Evolutionary conservation across 1,140 invertebrate species (phyloP).

Genomic region (Zaprionus ornatus): DNA sequence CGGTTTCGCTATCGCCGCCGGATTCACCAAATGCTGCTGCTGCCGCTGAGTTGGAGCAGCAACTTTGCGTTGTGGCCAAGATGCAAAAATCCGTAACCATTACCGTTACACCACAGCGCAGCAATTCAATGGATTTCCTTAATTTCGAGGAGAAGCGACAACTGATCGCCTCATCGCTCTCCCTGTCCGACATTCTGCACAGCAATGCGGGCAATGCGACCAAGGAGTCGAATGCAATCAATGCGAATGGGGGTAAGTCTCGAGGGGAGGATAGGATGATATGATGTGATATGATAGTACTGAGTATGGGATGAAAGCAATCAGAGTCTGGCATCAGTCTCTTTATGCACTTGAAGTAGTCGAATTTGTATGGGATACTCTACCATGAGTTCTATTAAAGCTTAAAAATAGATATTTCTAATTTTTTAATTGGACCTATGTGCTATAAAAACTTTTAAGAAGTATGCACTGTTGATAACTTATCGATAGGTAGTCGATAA

Average conservation of each 20-base stretch:
- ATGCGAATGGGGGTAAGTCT: constrained; percentile 65
- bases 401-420: no score
- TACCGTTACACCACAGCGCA: constrained; percentile 88
- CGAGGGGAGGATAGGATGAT: no score
- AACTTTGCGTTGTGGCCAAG: constrained; percentile 83
- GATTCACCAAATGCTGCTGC: constrained; percentile 57
- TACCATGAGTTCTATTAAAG: no score
- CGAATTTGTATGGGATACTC: no score
- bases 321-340: no score
- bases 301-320: no score
- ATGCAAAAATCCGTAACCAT: constrained; percentile 87
- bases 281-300: not conserved
- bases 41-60: constrained; percentile 62
- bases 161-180: constrained; percentile 93
- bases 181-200: constrained; percentile 92
- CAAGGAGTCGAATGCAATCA: constrained; percentile 57
- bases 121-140: constrained; percentile 93
- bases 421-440: no score
- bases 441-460: no score
- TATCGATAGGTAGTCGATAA: no score
- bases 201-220: constrained; percentile 84
- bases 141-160: constrained; percentile 96
- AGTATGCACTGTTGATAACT: no score
- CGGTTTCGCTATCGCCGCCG: constrained; percentile 58
- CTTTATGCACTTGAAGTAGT: no score